These are phyloP conservation scores for Chrysolina oricalcia DNA, from an alignment of 2,888 invertebrate species.

Conservation along the genomic window DNA sequence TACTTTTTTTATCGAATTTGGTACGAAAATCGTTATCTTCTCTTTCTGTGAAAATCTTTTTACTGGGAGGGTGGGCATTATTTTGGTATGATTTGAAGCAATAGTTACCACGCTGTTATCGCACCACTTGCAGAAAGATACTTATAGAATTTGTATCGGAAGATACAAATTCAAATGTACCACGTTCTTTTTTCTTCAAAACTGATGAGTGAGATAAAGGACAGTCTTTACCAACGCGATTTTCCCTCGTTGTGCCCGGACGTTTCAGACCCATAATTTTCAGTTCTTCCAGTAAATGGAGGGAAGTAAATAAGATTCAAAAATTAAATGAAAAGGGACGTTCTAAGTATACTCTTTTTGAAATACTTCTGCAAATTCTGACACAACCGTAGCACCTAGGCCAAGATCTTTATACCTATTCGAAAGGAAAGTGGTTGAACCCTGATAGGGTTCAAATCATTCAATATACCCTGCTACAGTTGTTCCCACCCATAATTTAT, in stretches of 20 bases:
- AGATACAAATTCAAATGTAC: too few species aligned
- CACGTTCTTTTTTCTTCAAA: too few species aligned
- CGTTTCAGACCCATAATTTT: conserved; percentile 26
- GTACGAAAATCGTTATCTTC: conserved; percentile 1
- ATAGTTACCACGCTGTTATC: conserved; percentile 45
- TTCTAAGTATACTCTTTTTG: conserved; percentile 2
- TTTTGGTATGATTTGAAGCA: background rate
- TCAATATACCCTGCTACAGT: too few species aligned
- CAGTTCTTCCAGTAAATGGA: conserved; percentile 18
- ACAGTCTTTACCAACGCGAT: conserved; percentile 29
- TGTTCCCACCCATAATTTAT: too few species aligned
- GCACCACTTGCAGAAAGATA: conserved; percentile 38
- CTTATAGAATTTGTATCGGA: too few species aligned
- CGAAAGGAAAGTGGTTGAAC: too few species aligned
- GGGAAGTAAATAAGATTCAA: conserved; percentile 37
- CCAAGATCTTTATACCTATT: conserved; percentile 29
- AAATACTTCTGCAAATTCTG: conserved; percentile 24
- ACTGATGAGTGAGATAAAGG: too few species aligned
- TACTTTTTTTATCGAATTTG: too few species aligned
- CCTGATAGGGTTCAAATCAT: too few species aligned
- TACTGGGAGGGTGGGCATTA: conserved; percentile 13
- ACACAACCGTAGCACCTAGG: conserved; percentile 25
- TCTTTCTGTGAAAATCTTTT: conserved; percentile 23
- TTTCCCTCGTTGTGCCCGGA: conserved; percentile 35
- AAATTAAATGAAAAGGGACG: conserved; percentile 22